Evolutionary conservation across 2,888 invertebrate species (phyloP).

Genomic region (Thumatha senex): DNA sequence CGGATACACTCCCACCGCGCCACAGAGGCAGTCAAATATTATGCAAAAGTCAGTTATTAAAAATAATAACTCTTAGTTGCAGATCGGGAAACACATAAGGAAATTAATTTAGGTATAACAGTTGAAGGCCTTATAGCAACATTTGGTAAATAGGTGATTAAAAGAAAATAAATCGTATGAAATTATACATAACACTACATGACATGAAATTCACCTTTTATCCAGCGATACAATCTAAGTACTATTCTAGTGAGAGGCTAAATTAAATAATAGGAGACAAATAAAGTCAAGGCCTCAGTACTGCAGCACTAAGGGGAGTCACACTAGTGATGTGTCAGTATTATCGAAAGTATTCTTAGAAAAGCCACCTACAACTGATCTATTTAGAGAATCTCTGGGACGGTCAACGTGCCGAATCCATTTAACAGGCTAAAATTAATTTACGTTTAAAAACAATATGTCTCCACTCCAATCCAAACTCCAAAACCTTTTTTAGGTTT

Average conservation of each 20-base stretch:
- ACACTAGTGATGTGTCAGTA: conserved; percentile 35
- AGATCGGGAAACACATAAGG: too few relatives aligned
- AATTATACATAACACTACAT: neutral
- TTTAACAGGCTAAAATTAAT: conserved; percentile 32
- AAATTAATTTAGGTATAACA: too few relatives aligned
- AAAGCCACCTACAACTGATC: conserved; percentile 69
- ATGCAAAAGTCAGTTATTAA: too few relatives aligned
- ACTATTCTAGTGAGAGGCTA: conserved; percentile 29
- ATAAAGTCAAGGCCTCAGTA: conserved; percentile 38
- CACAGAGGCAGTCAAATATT: too few relatives aligned
- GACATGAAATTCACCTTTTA: neutral
- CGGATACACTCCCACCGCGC: too few relatives aligned
- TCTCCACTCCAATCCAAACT: too few relatives aligned
- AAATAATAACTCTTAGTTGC: too few relatives aligned
- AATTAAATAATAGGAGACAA: conserved; percentile 38
- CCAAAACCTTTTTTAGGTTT: neutral
- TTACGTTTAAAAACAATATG: conserved; percentile 17
- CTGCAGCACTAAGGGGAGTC: conserved; percentile 34
- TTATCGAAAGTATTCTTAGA: conserved; percentile 67
- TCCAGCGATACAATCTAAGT: conserved; percentile 17
- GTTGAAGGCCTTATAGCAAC: too few relatives aligned
- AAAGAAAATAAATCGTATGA: too few relatives aligned
- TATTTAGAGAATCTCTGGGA: conserved; percentile 66
- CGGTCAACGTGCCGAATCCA: conserved; percentile 64
- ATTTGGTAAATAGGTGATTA: too few relatives aligned